phyloP scores from a whole-genome alignment of 2,113 vertebrate genomes.

The Nibea albiflora region DNA sequence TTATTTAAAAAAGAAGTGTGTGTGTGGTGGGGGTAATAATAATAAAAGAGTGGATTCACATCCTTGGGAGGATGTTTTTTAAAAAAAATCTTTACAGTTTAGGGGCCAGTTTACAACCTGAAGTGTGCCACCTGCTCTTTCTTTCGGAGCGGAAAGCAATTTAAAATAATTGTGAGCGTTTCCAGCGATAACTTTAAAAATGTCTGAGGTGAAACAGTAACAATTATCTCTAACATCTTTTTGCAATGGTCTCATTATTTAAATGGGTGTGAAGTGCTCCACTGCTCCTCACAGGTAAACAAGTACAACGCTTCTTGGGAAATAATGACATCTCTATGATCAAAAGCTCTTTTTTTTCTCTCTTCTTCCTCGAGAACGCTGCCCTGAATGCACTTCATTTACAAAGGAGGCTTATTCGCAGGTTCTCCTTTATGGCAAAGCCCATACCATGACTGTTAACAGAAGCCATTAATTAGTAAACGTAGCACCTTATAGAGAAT shows the following conservation, averaged over 20 bases:
- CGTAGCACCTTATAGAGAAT: constrained; percentile 10
- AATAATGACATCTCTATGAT: constrained; percentile 61
- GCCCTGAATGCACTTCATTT: constrained; percentile 47
- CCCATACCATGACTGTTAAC: constrained; percentile 30
- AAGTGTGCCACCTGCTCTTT: constrained; percentile 40
- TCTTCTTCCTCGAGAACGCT: constrained; percentile 11
- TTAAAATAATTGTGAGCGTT: constrained; percentile 61
- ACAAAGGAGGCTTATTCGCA: constrained; percentile 49
- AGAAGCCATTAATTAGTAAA: constrained; percentile 52
- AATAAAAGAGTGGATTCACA: constrained; percentile 19
- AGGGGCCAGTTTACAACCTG: constrained; percentile 20
- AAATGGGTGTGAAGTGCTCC: constrained; percentile 68
- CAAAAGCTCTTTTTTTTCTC: constrained; percentile 44
- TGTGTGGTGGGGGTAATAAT: not conserved
- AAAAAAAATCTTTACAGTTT: constrained; percentile 26
- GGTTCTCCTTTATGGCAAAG: constrained; percentile 9
- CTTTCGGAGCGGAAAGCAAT: constrained; percentile 16
- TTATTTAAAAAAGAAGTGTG: constrained; percentile 3
- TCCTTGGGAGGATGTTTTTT: constrained; percentile 16
- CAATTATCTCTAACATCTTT: constrained; percentile 59
- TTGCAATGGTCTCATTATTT: constrained; percentile 61
- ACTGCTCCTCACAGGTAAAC: constrained; percentile 59
- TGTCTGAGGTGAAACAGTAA: constrained; percentile 59
- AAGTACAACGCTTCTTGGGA: constrained; percentile 25
- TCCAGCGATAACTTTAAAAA: constrained; percentile 53